Conservation (phyloP, 2,113 vertebrate genomes). For the Clarias macrocephalus region DNA sequence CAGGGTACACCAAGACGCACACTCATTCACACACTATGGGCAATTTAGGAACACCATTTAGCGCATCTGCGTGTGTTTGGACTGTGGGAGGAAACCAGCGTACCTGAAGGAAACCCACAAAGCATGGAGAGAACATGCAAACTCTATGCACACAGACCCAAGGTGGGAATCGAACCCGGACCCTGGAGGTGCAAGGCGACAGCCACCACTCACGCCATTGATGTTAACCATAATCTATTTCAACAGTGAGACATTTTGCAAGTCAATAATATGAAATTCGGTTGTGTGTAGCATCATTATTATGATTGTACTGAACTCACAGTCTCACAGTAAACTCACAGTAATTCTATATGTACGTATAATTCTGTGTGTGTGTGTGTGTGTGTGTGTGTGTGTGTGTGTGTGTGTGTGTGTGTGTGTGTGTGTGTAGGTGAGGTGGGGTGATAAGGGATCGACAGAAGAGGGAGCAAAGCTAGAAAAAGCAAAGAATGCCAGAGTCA, state of each 20-base stretch:
- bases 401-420: constrained; percentile 28
- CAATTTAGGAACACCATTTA: too few species aligned
- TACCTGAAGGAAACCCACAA: too few species aligned
- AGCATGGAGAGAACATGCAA: too few species aligned
- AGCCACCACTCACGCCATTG: not conserved
- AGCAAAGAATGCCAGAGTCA: constrained; percentile 91
- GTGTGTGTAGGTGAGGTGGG: constrained; percentile 88
- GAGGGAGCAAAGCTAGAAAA: constrained; percentile 97
- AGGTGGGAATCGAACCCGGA: too few species aligned
- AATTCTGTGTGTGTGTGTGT: not conserved
- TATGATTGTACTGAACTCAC: not conserved
- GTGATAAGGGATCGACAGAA: constrained; percentile 95
- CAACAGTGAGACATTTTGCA: not conserved
- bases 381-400: constrained; percentile 25
- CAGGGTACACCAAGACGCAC: too few species aligned
- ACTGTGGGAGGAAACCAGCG: too few species aligned
- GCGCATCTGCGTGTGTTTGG: too few species aligned
- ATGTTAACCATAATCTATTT: not conserved
- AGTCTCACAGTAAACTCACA: not conserved
- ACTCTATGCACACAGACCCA: too few species aligned
- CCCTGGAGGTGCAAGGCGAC: too few species aligned
- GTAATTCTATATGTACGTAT: not conserved
- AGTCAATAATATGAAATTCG: not conserved
- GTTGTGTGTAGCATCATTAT: not conserved
- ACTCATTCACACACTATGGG: too few species aligned